These are phyloP conservation scores for Latheticus oryzae DNA, from an alignment of 2,888 invertebrate genomes.

Conservation along the genomic window DNA sequence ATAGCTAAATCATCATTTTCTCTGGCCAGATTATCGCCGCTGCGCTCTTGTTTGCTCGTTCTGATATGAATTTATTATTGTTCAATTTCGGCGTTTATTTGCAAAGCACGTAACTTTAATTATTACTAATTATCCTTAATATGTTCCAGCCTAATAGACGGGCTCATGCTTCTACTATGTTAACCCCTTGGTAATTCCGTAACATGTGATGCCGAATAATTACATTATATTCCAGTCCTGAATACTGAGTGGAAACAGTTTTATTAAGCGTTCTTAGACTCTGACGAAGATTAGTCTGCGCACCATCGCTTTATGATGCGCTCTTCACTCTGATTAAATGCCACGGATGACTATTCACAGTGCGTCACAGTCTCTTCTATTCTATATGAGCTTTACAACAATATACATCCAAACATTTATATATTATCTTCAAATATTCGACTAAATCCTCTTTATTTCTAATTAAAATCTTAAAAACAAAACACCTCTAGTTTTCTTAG, in stretches of 20 bases:
- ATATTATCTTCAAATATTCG: no score
- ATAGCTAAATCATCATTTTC: slow-evolving; percentile 42
- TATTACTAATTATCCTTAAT: slow-evolving; percentile 48
- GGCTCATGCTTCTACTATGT: slow-evolving; percentile 43
- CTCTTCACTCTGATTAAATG: slow-evolving; percentile 29
- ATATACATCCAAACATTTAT: no score
- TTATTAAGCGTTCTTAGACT: slow-evolving; percentile 41
- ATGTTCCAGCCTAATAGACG: slow-evolving; percentile 46
- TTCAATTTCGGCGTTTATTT: slow-evolving; percentile 47
- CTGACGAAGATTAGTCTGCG: slow-evolving; percentile 27
- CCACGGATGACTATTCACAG: slow-evolving; percentile 13
- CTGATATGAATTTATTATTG: slow-evolving; percentile 48
- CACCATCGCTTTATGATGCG: slow-evolving; percentile 20
- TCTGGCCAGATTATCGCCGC: slow-evolving; percentile 37
- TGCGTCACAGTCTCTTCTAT: no score
- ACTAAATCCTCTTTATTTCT: no score
- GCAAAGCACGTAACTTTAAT: slow-evolving; percentile 49
- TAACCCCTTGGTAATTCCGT: slow-evolving; percentile 43
- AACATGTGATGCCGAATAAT: slow-evolving; percentile 44
- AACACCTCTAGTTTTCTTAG: no score
- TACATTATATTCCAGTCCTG: slow-evolving; percentile 38
- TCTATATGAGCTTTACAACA: no score
- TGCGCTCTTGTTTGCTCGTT: slow-evolving; percentile 41
- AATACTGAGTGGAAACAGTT: slow-evolving; percentile 40
- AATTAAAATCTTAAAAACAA: no score